Conservation (phyloP, 2,888 invertebrate species). For the Rhimphoctona megacephalus region DNA sequence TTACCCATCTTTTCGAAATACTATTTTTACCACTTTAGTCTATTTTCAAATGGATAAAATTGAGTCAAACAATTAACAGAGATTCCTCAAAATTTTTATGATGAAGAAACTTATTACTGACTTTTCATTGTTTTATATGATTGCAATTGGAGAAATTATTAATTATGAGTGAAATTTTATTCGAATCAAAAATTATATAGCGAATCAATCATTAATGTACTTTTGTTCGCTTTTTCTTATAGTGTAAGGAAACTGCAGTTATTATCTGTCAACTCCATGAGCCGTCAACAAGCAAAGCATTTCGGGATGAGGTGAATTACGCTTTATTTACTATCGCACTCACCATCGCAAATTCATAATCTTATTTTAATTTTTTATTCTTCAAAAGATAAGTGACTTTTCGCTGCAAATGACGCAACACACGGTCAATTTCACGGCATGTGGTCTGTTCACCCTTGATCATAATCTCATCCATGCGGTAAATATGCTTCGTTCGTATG, state of each 20-base stretch:
- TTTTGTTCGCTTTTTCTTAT: neutral
- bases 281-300: slow-evolving; percentile 72
- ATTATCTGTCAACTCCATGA: slow-evolving; percentile 77
- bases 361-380: slow-evolving; percentile 9
- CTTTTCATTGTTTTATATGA: too few relatives aligned
- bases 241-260: slow-evolving; percentile 75
- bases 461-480: slow-evolving; percentile 75
- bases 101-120: too few relatives aligned
- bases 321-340: neutral
- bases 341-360: neutral
- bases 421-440: slow-evolving; percentile 75
- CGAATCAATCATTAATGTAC: neutral
- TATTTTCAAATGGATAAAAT: too few relatives aligned
- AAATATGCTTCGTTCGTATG: slow-evolving; percentile 19
- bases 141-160: neutral
- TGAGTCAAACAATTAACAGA: too few relatives aligned
- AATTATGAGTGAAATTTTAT: neutral
- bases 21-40: neutral
- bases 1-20: neutral
- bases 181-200: neutral
- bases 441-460: slow-evolving; percentile 76
- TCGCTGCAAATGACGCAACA: slow-evolving; percentile 77
- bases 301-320: slow-evolving; percentile 73
- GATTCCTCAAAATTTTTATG: too few relatives aligned
- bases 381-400: slow-evolving; percentile 76